Evolutionary conservation across 2,797 vertebrate species (phyloP), one percentile per base, ranked within the genome.

Genomic region (Coregonus sp.): DNA sequence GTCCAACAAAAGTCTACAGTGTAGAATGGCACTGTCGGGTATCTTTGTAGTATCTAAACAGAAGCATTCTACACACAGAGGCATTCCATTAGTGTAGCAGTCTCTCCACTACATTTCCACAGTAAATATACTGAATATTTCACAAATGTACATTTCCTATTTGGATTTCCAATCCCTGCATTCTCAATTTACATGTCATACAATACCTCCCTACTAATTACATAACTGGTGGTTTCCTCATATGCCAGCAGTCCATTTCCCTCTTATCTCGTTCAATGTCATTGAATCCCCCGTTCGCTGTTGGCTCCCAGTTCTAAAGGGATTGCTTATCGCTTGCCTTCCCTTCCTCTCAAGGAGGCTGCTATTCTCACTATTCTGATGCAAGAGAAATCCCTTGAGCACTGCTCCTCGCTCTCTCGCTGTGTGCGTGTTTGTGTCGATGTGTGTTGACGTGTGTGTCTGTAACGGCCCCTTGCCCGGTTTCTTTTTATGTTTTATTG

Each of bases 381-480:
- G 89, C 87, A 86, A 86, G 67, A 84, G 82, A 89, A 89, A 81
- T 79, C 87, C 89, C 86, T 84, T 86, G 89, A 91, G 91, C 86
- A 81, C 76, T 52, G 81, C 80, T 51, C 54, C 20, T 80, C 9
- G 31, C 50, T 51, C 18, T 16, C 6, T 72, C 12, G 18, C 33
- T 69, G 67, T 69, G 15, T 40, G 33, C 40, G 33, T 20, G 67
- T 68, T 3, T 20, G 68, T 70, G 68, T 70, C 33, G 2, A 7
- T 40, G 68, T 68, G 66, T 14, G 31, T 35, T 25, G 14, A 35
- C 35, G 65, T 69, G 35, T 69, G 67, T 69, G 67, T 69, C 4
- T 67, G 65, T 63, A 63, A 29, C 11, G 20, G 20, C 59, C 59
- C 20, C 59, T 63, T 29, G 59, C 59, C 29, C 29, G 20, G 59